Base-by-base conservation (phyloP, 2,113 vertebrate species). In the Brienomyrus longianalis region DNA sequence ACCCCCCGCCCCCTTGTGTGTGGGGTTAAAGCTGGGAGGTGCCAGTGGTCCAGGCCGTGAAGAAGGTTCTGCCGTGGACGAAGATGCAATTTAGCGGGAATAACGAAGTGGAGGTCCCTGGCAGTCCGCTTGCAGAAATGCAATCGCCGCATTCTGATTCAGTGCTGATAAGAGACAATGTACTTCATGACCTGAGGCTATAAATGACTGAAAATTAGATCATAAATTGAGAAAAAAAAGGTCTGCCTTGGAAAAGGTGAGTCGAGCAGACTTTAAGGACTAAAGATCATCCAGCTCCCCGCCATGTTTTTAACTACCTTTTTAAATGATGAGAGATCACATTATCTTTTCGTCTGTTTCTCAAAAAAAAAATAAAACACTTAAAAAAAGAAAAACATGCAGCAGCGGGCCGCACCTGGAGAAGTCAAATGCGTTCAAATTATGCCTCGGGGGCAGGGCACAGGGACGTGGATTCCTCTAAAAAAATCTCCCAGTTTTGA, bases 401-500 rank as follows among this genome's bases (percentile, higher is more conserved):
- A 87, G 21, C 56, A 6, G 47, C 45, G 35, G 59, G 23, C 88
- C 86, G 85, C 91, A 92, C 91, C 91, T 80, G 80, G 91, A 92
- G 90, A 93, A 92, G 91, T 83, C 83, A 92, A 93, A 94, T 94
- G 92, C 91, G 94, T 95, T 95, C 92, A 94, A 92, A 95, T 95
- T 93, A 93, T 92, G 90, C 91, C 91, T 92, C 92, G 91, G 93
- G 92, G 94, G 93, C 94, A 94, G 93, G 94, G 94, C 92, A 93
- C 94, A 52, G 52, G 87, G 48, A 59, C 39, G 23, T 17, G 17
- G 62, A 43, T 88, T 19, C 35, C 77, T 31, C 51, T 39, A 94
- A 95, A 93, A 93, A 92, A 95, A 95, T 95, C 92, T 93, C 92
- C 93, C 90, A 91, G 93, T 96, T 95, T 96, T 95, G 96, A 96